Evolutionary conservation across 2,113 vertebrate species (phyloP), one percentile per base, ranked within the genome.

Genomic region (Lophura nycthemera): DNA sequence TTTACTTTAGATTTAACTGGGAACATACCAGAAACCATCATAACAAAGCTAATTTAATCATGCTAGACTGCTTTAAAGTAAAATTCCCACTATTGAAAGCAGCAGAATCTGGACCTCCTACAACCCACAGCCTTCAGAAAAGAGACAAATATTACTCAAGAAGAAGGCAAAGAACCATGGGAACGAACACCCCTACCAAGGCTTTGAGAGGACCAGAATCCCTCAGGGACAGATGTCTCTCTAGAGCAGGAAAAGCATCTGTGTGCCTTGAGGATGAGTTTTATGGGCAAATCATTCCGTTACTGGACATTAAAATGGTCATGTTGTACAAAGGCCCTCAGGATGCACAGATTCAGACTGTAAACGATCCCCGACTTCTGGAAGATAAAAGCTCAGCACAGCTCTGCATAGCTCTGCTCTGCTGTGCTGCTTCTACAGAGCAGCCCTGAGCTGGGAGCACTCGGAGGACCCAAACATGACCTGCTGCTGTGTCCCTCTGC

Each of bases 81-180:
- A 66, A 66, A 60, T 72, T 48, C 19, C 12, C 4, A 1, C 22
- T 32, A 12, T 11, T 43, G 7, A 34, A 64, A 84, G 42, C 18
- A 87, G 14, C 8, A 80, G 65, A 86, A 69, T 72, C 38, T 67
- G 82, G 77, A 89, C 36, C 34, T 78, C 87, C 78, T 65, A 86
- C 57, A 89, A 86, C 69, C 8, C 15, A 5, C 25, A 67, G 34
- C 42, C 40, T 83, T 43, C 19, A 89, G 82, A 73, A 81, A 75
- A 88, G 42, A 77, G 59, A 76, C 71, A 57, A 78, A 14, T 83
- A 91, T 72, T 52, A 38, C 36, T 63, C 83, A 67, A 52, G 42
- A 80, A 63, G 74, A 71, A 88, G 61, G 48, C 74, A 71, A 89
- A 89, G 83, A 92, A 63, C 24, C 12, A 70, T 84, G n/a, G 48